Base-by-base conservation (phyloP, 2,797 vertebrate genomes). In the Tokudaia muenninki region DNA sequence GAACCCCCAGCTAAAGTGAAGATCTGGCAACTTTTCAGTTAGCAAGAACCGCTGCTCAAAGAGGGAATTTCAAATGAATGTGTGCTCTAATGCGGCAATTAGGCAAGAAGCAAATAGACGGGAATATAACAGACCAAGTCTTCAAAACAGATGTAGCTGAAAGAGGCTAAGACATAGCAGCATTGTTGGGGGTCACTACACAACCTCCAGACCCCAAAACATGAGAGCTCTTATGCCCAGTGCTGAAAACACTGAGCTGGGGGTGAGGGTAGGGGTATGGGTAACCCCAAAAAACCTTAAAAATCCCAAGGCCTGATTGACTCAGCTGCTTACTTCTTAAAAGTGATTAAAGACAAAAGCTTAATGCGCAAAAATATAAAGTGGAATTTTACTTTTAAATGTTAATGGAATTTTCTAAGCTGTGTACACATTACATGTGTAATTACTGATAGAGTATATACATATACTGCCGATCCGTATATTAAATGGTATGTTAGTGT, bases 1-100 rank as follows among this genome's bases (percentile, higher is more conserved):
- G 82, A 98, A 98, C 81, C 97, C 98, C 95, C 94, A 97, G 92
- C 91, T 98, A 96, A 94, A 97, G 88, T 78, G 90, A 91, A 94
- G 70, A 96, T 84, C 97, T 97, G 94, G 96, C 93, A 98, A 94
- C 80, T 90, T 86, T 97, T 92, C 29, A 92, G 65, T 47, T 98
- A 93, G 95, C 13, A 3, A 44, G 41, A 93, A 88, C 0, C 78
- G 67, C 2, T 94, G 70, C 82, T 97, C 50, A 84, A 97, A 97
- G 61, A 78, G 84, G 21, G 96, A 96, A 89, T 81, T 70, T 96
- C 72, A 70, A 67, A 75, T 81, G 86, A 95, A 84, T 90, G 22
- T 92, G 84, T 78, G n/a, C 82, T 94, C 89, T 96, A 95, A 95
- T 83, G 72, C 19, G 72, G 29, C 70, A 96, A 97, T 96, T 97